These are phyloP conservation scores for Cheilosia pagana DNA, from an alignment of 2,888 invertebrate genomes.

Conservation along the genomic window DNA sequence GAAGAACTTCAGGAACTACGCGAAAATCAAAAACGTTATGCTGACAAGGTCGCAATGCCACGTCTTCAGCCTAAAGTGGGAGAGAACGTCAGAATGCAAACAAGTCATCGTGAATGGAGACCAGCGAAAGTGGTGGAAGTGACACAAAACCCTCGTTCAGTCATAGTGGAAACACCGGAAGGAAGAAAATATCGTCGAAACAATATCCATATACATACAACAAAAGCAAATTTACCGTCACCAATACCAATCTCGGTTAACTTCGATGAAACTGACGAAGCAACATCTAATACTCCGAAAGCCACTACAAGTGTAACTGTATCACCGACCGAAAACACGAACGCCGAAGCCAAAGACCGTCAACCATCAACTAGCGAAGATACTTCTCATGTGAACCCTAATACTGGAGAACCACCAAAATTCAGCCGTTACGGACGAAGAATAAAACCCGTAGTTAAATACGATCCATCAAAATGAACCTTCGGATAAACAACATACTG, in stretches of 20 bases:
- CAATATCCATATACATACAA: not conserved
- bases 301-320: too few species aligned
- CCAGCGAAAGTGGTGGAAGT: conserved; percentile 6
- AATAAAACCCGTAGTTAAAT: conserved; percentile 3
- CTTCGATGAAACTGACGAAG: not conserved
- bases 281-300: too few species aligned
- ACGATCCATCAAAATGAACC: conserved; percentile 1
- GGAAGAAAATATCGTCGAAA: not conserved
- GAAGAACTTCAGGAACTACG: conserved; percentile 35
- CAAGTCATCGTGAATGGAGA: conserved; percentile 32
- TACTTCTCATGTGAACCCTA: not conserved
- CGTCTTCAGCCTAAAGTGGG: conserved; percentile 16
- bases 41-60: too few species aligned
- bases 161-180: too few species aligned
- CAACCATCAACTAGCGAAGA: not conserved
- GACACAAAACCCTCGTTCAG: not conserved
- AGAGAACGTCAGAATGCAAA: conserved; percentile 13
- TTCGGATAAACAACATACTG: too few species aligned
- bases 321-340: not conserved
- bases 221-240: not conserved
- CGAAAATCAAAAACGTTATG: not conserved
- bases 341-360: not conserved
- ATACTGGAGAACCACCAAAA: not conserved
- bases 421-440: not conserved
- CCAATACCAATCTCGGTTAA: not conserved